A percentile compares a stretch with the other conserved stretches of the same genome.
Conservation (phyloP, 2,797 vertebrate genomes). For the Leptodactylus fallax region DNA sequence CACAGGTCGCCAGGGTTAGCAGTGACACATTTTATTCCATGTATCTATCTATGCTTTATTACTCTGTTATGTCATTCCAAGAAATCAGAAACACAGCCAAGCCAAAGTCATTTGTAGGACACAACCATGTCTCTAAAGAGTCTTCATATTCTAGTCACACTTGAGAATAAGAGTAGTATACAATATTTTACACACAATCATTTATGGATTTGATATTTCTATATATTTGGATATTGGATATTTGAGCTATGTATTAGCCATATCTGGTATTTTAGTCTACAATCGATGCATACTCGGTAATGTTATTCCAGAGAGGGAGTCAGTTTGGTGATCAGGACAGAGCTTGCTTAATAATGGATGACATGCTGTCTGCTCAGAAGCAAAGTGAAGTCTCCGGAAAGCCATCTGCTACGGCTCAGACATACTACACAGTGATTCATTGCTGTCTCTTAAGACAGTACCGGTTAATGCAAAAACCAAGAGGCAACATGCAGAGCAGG, state of each 20-base stretch:
- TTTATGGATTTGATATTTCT: neutral
- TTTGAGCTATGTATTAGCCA: neutral
- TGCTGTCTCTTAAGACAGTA: conserved; percentile 47
- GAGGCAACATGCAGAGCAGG: neutral
- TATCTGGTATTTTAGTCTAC: conserved; percentile 11
- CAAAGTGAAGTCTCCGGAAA: conserved; percentile 51
- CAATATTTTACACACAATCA: too few species aligned
- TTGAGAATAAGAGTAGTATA: neutral
- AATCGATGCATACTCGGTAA: conserved; percentile 23
- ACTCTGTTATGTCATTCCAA: neutral
- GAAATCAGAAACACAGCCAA: neutral
- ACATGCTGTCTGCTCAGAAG: conserved; percentile 55
- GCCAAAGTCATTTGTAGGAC: neutral
- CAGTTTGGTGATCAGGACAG: conserved; percentile 39
- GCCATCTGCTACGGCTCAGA: conserved; percentile 56
- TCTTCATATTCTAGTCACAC: too few species aligned
- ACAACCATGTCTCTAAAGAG: neutral
- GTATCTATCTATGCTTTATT: neutral
- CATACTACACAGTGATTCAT: conserved; percentile 44
- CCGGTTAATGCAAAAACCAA: neutral
- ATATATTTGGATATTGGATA: conserved; percentile 12
- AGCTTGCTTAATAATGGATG: conserved; percentile 59
- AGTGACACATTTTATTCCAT: neutral
- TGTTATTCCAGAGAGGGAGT: conserved; percentile 21
- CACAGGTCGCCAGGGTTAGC: neutral